Percentiles rank a stretch among this genome's conserved stretches.
These are phyloP conservation scores for Conistra vaccinii DNA, from an alignment of 2,888 invertebrate species.

Conservation along the genomic window DNA sequence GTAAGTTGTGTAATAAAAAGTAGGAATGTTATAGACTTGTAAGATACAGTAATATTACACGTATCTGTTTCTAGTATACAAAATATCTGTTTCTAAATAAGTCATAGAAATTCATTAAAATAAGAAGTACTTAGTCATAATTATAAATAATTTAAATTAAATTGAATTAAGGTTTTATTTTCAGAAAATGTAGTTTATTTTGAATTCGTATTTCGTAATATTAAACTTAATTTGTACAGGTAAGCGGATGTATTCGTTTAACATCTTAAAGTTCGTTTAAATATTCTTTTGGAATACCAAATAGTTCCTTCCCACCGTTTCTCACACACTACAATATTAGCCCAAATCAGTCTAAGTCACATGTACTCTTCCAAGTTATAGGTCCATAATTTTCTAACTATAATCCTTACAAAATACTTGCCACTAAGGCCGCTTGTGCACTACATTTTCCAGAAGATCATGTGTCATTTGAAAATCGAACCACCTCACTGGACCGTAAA, in stretches of 20 bases:
- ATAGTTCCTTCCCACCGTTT: not conserved
- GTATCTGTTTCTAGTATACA: not conserved
- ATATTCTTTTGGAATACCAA: not conserved
- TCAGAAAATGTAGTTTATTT: conserved; percentile 36
- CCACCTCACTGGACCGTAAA: not conserved
- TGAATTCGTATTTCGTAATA: conserved; percentile 10
- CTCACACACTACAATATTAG: conserved; percentile 29
- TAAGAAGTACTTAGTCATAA: conserved; percentile 46
- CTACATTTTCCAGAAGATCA: not conserved
- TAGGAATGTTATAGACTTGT: not conserved
- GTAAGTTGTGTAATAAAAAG: not conserved
- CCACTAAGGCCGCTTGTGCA: not conserved
- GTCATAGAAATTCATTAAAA: conserved; percentile 12
- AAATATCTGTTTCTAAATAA: conserved; percentile 9
- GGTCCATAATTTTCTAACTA: conserved; percentile 25
- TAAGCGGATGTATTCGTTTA: not conserved
- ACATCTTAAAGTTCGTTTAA: not conserved
- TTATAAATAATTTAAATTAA: conserved; percentile 32
- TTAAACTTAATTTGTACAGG: conserved; percentile 39
- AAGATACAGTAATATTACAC: not conserved
- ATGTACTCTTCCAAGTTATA: conserved; percentile 25
- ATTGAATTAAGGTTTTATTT: conserved; percentile 27
- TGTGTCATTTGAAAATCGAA: not conserved
- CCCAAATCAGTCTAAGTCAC: conserved; percentile 48
- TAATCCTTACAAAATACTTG: conserved; percentile 6